Evolutionary conservation across 1,140 invertebrate species (phyloP), one percentile per base, ranked within the genome.

Genomic region (Pseudomyrmex pallidus): DNA sequence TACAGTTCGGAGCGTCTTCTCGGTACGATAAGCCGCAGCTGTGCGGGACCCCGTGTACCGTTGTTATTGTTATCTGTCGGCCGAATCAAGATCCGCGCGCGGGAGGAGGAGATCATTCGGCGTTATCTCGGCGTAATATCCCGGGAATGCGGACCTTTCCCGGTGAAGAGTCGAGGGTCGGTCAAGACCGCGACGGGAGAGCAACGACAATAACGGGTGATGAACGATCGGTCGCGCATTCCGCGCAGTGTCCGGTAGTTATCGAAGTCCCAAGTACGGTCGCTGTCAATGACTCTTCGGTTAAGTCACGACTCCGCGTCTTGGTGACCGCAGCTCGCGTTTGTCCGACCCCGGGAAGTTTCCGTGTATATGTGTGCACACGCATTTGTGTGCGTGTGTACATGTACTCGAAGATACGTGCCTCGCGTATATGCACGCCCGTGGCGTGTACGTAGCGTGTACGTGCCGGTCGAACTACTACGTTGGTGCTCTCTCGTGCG

Each of bases 191-290:
- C 25, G 25, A 25, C 25, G 2, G 2, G 74, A 25, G 86, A 90
- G 80, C 89, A 89, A 10, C 57, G 44, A 87, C 90, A 91, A 92
- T 93, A 92, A 92, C 90, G 90, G 35, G 92, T 93, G 92, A 93
- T 93, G 92, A 93, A 93, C 89, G 90, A 61, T 74, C 74, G 66
- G 74, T 35, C 4, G 46, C 22, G 86, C 22, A 63, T 48, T 68
- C 46, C 54, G 63, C n/a, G 48, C 63, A 20, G 67, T 20, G n/a
- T 4, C 1, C 10, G 59, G 22, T 57, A 15, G 64, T 68, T 10
- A 67, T 67, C 83, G n/a, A 44, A 78, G 44, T 85, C 64, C 67
- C 63, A 90, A 87, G 70, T 82, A 74, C 68, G 77, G n/a, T 70
- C 22, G 46, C 46, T 62, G 77, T 78, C 86, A 74, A 85, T 85